Evolutionary conservation across 2,888 invertebrate species (phyloP).

Genomic region (Zootermopsis nevadensis): DNA sequence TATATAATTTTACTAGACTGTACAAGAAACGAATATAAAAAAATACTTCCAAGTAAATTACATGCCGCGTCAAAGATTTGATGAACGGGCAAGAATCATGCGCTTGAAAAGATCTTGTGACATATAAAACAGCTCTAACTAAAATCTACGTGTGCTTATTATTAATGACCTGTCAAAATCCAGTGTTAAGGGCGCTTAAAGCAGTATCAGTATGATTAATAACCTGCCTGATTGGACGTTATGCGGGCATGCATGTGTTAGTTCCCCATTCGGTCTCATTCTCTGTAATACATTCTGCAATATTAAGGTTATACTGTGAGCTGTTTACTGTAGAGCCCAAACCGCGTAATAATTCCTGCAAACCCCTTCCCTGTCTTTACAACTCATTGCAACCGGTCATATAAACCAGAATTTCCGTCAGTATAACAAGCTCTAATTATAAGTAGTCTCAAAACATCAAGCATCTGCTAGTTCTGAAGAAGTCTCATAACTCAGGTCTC

Average conservation of each 20-base stretch:
- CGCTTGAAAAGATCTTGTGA: conserved; percentile 32
- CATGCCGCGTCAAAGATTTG: conserved; percentile 20
- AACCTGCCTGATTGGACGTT: conserved; percentile 16
- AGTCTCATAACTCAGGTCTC: not conserved
- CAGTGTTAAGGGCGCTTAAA: conserved; percentile 13
- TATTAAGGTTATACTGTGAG: not conserved
- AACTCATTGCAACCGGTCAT: not conserved
- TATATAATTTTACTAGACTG: no score
- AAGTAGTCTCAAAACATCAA: not conserved
- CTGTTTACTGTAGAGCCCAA: no score
- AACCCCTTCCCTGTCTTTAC: not conserved
- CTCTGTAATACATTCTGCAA: not conserved
- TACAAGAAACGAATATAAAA: not conserved
- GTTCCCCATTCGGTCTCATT: not conserved
- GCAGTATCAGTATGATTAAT: conserved; percentile 16
- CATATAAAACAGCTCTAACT: conserved; percentile 20
- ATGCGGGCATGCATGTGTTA: not conserved
- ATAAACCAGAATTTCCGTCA: not conserved
- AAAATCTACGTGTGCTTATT: conserved; percentile 15
- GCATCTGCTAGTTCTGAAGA: no score
- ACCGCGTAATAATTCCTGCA: no score
- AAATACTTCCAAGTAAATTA: conserved; percentile 24
- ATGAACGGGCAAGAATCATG: conserved; percentile 2
- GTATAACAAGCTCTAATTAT: not conserved
- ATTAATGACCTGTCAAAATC: conserved; percentile 39